Conservation (phyloP, 2,888 invertebrate species). For the Liposcelis brunnea region DNA sequence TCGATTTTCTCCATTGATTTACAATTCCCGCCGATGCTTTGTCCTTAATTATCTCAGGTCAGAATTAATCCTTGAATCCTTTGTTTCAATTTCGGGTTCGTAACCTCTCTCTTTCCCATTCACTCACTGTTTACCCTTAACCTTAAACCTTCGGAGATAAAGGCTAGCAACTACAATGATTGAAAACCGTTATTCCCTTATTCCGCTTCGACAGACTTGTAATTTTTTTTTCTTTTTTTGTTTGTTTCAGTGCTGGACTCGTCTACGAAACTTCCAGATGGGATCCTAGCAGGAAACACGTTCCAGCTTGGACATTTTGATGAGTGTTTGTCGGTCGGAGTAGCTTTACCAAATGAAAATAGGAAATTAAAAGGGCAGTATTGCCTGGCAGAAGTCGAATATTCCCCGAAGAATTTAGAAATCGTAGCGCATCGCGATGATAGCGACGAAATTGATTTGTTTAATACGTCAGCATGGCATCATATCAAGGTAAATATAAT, state of each 20-base stretch:
- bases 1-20: no score
- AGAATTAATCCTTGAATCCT: no score
- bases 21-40: no score
- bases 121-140: no score
- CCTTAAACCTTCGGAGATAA: no score
- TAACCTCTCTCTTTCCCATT: no score
- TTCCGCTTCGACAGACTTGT: not conserved
- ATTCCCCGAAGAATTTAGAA: not conserved
- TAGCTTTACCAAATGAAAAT: not conserved
- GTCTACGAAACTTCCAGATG: conserved; percentile 48
- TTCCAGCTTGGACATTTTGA: conserved; percentile 60
- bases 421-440: not conserved
- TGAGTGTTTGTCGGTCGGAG: conserved; percentile 34
- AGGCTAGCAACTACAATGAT: no score
- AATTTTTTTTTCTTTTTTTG: conserved; percentile 1
- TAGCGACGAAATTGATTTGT: conserved; percentile 8
- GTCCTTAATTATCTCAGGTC: no score
- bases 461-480: conserved; percentile 12
- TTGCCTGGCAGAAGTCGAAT: conserved; percentile 30
- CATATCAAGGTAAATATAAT: conserved; percentile 12
- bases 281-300: conserved; percentile 45
- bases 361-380: conserved; percentile 29
- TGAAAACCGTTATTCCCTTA: no score
- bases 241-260: conserved; percentile 51
- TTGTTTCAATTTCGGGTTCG: no score